These are phyloP conservation scores for Penaeus chinensis DNA, from an alignment of 1,140 invertebrate species.

Conservation along the genomic window DNA sequence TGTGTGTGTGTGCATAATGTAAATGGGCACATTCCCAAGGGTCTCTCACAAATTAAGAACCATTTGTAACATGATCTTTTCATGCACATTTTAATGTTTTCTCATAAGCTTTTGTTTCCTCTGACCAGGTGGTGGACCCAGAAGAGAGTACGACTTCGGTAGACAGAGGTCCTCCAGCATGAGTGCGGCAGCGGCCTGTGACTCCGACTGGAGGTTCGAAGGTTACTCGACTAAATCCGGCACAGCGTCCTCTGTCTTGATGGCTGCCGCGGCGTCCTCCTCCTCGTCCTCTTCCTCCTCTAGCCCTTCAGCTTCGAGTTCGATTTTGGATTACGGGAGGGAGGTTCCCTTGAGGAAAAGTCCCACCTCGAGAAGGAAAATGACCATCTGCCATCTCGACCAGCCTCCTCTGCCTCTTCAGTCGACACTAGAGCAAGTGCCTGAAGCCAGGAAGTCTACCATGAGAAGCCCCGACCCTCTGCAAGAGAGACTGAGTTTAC, in stretches of 20 bases:
- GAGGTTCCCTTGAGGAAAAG: constrained; percentile 37
- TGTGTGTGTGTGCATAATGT: neutral
- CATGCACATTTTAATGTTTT: too few species aligned
- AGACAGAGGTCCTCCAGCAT: neutral
- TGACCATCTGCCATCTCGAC: constrained; percentile 48
- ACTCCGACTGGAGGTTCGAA: constrained; percentile 14
- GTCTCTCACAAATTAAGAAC: too few species aligned
- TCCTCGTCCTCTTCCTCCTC: neutral
- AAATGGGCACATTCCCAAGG: too few species aligned
- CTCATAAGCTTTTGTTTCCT: too few species aligned
- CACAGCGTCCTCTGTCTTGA: neutral
- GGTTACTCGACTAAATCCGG: constrained; percentile 1
- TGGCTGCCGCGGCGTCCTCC: neutral
- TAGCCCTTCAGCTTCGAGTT: neutral
- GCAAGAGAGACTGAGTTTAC: constrained; percentile 34
- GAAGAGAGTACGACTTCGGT: too few species aligned
- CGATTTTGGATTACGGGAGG: neutral
- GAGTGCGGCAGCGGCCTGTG: neutral
- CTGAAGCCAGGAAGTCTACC: constrained; percentile 32
- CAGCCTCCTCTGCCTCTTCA: constrained; percentile 31
- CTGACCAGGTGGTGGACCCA: too few species aligned
- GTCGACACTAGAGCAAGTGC: constrained; percentile 22
- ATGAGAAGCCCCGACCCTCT: constrained; percentile 44
- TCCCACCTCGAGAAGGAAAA: constrained; percentile 42
- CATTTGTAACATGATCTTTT: too few species aligned